phyloP scores from a whole-genome alignment of 2,888 invertebrate genomes.

The Tachina grossa region DNA sequence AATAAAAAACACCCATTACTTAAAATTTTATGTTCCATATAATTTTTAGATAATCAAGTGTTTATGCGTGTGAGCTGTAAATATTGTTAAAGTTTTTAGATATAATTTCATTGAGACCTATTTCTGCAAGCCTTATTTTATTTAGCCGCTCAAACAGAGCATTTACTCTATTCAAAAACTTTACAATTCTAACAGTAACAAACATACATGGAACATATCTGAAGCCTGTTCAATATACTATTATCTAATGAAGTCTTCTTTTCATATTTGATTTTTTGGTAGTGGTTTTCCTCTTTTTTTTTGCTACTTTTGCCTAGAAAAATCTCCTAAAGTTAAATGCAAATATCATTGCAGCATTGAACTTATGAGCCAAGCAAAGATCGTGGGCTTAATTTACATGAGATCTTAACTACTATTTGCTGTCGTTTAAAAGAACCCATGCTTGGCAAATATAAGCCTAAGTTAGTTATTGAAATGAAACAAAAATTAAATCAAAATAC shows the following conservation, averaged over 20 bases:
- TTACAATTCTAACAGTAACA: neutral
- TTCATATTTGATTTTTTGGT: conserved; percentile 25
- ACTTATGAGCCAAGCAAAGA: conserved; percentile 67
- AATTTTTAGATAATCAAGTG: too few relatives aligned
- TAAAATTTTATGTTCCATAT: too few relatives aligned
- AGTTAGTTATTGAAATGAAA: conserved; percentile 70
- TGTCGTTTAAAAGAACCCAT: conserved; percentile 46
- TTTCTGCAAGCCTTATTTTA: too few relatives aligned
- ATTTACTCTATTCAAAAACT: conserved; percentile 4
- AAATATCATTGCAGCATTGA: conserved; percentile 64
- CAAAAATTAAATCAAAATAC: conserved; percentile 71
- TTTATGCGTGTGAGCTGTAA: too few relatives aligned
- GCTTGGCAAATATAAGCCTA: conserved; percentile 49
- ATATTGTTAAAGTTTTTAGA: too few relatives aligned
- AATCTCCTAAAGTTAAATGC: conserved; percentile 56
- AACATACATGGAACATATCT: conserved; percentile 52
- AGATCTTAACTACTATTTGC: conserved; percentile 66
- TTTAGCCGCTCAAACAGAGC: too few relatives aligned
- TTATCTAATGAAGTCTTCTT: conserved; percentile 71
- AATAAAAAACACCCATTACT: too few relatives aligned
- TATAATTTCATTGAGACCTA: too few relatives aligned
- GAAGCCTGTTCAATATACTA: conserved; percentile 57
- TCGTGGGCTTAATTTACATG: conserved; percentile 72
- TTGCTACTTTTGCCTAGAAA: conserved; percentile 6
- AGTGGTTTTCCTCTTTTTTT: conserved; percentile 11